These are phyloP conservation scores for Anoplophora glabripennis DNA, from an alignment of 1,140 invertebrate genomes.

Conservation along the genomic window DNA sequence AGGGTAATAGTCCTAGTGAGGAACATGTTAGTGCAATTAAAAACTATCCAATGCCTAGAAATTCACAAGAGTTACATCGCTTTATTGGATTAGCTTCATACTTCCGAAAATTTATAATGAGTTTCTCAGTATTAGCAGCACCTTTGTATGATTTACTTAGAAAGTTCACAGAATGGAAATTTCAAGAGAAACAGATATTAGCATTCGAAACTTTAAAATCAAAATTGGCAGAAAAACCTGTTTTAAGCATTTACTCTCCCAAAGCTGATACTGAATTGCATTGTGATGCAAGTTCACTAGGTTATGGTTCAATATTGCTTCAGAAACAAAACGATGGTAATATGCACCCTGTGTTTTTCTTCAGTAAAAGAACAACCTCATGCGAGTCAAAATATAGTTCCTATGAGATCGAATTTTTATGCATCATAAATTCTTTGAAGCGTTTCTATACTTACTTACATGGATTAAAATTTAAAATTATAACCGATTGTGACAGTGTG, in stretches of 20 bases:
- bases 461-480: constrained; percentile 40
- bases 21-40: constrained; percentile 17
- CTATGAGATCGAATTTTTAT: constrained; percentile 50
- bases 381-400: constrained; percentile 47
- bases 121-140: constrained; percentile 33
- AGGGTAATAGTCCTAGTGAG: constrained; percentile 16
- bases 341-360: constrained; percentile 45
- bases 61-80: constrained; percentile 17
- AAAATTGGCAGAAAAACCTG: neutral
- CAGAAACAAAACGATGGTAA: constrained; percentile 22
- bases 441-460: constrained; percentile 20
- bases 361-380: constrained; percentile 37
- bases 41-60: constrained; percentile 20
- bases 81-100: constrained; percentile 25
- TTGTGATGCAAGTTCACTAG: constrained; percentile 12
- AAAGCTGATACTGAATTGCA: constrained; percentile 18
- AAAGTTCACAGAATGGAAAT: constrained; percentile 32
- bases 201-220: constrained; percentile 31
- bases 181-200: constrained; percentile 24
- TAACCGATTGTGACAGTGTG: constrained; percentile 39
- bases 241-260: constrained; percentile 21
- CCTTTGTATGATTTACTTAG: constrained; percentile 34
- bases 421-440: constrained; percentile 49
- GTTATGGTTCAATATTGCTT: constrained; percentile 15
- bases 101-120: constrained; percentile 30